These are phyloP conservation scores for Incurvaria masculella DNA, from an alignment of 2,888 invertebrate genomes.

Conservation along the genomic window DNA sequence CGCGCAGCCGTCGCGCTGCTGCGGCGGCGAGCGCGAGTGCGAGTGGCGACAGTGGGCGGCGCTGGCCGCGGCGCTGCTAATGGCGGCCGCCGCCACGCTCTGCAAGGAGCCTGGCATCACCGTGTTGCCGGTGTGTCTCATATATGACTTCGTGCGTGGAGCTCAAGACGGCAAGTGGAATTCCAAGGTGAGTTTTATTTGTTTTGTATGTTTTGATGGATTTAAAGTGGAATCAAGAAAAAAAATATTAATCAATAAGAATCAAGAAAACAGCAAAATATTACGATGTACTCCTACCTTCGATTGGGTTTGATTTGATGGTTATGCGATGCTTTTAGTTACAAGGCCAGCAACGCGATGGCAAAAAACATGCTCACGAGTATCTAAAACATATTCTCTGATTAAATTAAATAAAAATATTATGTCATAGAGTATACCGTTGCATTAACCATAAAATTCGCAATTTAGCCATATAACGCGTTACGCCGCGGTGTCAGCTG, in stretches of 20 bases:
- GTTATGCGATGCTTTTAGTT: too few relatives aligned
- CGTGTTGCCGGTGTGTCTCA: slow-evolving; percentile 83
- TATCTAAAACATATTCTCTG: too few relatives aligned
- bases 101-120: slow-evolving; percentile 96
- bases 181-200: slow-evolving; percentile 63
- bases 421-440: neutral
- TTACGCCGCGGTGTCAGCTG: neutral
- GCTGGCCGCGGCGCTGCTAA: slow-evolving; percentile 58
- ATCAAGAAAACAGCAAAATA: too few relatives aligned
- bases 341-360: too few relatives aligned
- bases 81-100: slow-evolving; percentile 79
- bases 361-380: too few relatives aligned
- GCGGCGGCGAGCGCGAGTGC: slow-evolving; percentile 34
- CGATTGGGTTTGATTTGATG: too few relatives aligned
- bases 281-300: too few relatives aligned
- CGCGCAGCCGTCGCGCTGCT: slow-evolving; percentile 21
- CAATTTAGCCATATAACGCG: too few relatives aligned
- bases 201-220: too few relatives aligned
- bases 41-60: slow-evolving; percentile 53
- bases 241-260: too few relatives aligned
- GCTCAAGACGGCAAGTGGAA: slow-evolving; percentile 39
- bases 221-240: too few relatives aligned
- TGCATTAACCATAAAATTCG: neutral
- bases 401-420: too few relatives aligned
- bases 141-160: slow-evolving; percentile 76